Conservation (phyloP, 2,113 vertebrate genomes). For the Eclectus roratus region DNA sequence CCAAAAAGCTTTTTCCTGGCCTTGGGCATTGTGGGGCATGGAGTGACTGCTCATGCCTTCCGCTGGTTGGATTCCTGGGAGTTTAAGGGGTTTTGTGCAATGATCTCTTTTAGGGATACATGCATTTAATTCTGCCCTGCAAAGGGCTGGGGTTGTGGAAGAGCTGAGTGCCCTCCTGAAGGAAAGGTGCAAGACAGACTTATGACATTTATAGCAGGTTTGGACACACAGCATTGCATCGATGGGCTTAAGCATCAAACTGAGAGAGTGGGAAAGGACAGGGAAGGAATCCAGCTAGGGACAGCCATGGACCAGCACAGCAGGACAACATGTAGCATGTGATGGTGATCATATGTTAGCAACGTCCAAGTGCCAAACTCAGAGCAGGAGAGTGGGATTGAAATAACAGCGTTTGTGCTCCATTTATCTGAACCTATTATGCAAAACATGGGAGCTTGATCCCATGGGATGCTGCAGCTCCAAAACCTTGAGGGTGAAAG, state of each 20-base stretch:
- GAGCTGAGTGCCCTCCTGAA: background rate
- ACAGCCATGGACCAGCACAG: background rate
- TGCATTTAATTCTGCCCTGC: background rate
- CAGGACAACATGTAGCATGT: accelerated
- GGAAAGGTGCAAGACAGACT: background rate
- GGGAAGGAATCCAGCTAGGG: background rate
- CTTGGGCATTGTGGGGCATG: accelerated
- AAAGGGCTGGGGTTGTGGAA: background rate
- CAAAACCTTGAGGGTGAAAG: background rate
- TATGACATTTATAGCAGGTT: background rate
- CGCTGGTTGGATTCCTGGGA: background rate
- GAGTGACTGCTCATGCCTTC: background rate
- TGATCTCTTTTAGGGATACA: background rate
- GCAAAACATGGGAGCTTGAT: background rate
- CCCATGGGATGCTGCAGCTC: background rate
- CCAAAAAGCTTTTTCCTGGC: accelerated
- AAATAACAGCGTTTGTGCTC: background rate
- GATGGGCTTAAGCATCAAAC: background rate
- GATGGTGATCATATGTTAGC: accelerated
- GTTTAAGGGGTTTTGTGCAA: background rate
- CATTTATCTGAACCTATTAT: background rate
- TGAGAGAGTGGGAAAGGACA: background rate
- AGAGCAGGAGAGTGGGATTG: background rate
- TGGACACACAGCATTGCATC: background rate
- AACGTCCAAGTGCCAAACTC: background rate